These are phyloP conservation scores for Eueremaeus valkanovi DNA, from an alignment of 2,888 invertebrate species.

Conservation along the genomic window DNA sequence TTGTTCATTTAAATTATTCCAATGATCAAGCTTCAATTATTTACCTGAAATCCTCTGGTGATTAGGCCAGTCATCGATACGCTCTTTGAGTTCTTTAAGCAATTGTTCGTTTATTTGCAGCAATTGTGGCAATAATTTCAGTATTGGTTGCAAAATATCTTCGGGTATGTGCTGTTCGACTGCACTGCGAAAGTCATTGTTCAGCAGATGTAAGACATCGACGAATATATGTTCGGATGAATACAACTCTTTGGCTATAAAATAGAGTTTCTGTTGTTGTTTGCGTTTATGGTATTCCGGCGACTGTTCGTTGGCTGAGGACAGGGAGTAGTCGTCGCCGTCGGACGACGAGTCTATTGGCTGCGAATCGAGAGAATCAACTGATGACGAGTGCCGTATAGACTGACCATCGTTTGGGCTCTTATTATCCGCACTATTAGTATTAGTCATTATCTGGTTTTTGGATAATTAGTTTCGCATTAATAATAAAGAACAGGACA, in stretches of 20 bases:
- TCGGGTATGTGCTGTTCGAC: conserved; percentile 52
- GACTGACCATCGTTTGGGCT: not conserved
- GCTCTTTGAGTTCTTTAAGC: conserved; percentile 55
- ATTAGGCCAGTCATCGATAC: conserved; percentile 55
- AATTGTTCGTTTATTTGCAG: conserved; percentile 58
- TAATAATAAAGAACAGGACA: too few relatives aligned
- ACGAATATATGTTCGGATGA: conserved; percentile 59
- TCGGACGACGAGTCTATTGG: not conserved
- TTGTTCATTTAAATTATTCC: too few relatives aligned
- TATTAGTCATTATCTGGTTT: conserved; percentile 12
- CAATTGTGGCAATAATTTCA: conserved; percentile 58
- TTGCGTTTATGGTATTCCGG: not conserved
- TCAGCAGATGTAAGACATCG: conserved; percentile 57
- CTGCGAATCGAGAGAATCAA: conserved; percentile 11
- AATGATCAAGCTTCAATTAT: too few relatives aligned
- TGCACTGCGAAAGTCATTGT: conserved; percentile 56
- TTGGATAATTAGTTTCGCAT: too few relatives aligned
- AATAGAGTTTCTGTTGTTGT: conserved; percentile 54
- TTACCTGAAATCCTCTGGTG: conserved; percentile 45
- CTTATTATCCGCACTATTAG: not conserved
- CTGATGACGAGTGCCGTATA: not conserved
- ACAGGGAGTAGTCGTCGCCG: not conserved
- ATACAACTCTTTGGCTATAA: conserved; percentile 58
- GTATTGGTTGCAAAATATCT: conserved; percentile 55
- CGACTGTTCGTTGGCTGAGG: conserved; percentile 14